A percentile compares a stretch with the other conserved stretches of the same genome.
These are phyloP conservation scores for Sebastes elongatus DNA, from an alignment of 2,797 vertebrate species.

Conservation along the genomic window DNA sequence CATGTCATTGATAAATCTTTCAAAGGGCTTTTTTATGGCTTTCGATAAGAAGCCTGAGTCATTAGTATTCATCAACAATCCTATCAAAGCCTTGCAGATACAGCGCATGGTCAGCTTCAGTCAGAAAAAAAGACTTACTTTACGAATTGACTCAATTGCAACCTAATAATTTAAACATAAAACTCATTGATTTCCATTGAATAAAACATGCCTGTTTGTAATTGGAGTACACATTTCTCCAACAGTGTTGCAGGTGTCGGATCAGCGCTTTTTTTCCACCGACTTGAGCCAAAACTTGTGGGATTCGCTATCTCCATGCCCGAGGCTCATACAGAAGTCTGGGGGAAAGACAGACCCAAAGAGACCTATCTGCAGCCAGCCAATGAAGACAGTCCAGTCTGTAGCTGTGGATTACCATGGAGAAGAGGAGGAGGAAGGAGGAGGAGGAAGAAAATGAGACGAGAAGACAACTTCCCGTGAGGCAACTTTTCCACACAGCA, in stretches of 20 bases:
- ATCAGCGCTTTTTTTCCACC: not conserved
- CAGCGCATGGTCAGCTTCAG: not conserved
- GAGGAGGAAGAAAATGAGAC: constrained; percentile 11
- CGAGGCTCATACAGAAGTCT: constrained; percentile 29
- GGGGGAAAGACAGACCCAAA: not conserved
- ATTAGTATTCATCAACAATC: constrained; percentile 4
- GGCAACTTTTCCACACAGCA: constrained; percentile 36
- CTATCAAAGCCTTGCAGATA: not conserved
- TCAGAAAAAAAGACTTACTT: not conserved
- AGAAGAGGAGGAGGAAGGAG: not conserved
- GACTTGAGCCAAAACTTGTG: constrained; percentile 3
- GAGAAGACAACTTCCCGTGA: constrained; percentile 17
- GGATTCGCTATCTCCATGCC: constrained; percentile 8
- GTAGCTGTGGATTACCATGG: constrained; percentile 18
- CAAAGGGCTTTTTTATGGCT: not conserved
- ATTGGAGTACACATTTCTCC: not conserved
- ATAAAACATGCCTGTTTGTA: not conserved
- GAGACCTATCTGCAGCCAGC: constrained; percentile 24
- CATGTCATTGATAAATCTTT: not conserved
- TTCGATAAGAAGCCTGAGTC: not conserved
- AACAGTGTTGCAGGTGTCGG: not conserved
- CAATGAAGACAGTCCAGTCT: constrained; percentile 24
- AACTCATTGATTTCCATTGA: not conserved
- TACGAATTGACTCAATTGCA: not conserved
- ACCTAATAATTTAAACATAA: not conserved